phyloP scores from a whole-genome alignment of 2,113 vertebrate genomes.

The Heptranchias perlo region DNA sequence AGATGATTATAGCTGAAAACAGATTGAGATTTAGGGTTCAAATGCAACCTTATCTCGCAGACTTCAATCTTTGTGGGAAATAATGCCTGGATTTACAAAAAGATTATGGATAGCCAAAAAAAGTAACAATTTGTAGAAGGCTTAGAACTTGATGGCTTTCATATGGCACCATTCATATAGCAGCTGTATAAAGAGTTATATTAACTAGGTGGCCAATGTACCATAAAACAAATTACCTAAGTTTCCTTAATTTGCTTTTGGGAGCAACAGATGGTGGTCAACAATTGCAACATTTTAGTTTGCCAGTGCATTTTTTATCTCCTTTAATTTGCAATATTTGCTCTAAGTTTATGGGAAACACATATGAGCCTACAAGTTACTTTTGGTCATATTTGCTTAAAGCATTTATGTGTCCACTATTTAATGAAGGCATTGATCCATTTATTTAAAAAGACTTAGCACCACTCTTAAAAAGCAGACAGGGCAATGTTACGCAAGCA shows the following conservation, averaged over 20 bases:
- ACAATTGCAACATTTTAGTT: neutral
- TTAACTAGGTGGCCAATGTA: neutral
- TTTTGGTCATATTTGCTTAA: neutral
- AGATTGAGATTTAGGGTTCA: neutral
- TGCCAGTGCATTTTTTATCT: neutral
- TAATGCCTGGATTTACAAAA: neutral
- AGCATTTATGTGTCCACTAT: neutral
- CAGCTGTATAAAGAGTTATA: neutral
- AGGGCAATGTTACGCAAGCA: neutral
- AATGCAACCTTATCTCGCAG: neutral
- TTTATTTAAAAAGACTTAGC: neutral
- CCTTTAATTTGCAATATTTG: neutral
- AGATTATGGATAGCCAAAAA: neutral
- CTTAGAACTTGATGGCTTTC: neutral
- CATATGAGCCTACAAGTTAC: neutral
- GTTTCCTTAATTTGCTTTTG: neutral
- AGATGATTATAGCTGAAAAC: neutral
- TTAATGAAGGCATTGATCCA: no score
- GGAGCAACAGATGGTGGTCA: neutral
- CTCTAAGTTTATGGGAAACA: neutral
- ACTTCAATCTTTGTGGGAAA: neutral
- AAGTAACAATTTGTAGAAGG: neutral
- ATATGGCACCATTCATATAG: neutral
- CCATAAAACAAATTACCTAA: neutral
- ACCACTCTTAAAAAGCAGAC: neutral